Conservation (phyloP, 1,140 invertebrate genomes). For the Dendrolimus kikuchii region DNA sequence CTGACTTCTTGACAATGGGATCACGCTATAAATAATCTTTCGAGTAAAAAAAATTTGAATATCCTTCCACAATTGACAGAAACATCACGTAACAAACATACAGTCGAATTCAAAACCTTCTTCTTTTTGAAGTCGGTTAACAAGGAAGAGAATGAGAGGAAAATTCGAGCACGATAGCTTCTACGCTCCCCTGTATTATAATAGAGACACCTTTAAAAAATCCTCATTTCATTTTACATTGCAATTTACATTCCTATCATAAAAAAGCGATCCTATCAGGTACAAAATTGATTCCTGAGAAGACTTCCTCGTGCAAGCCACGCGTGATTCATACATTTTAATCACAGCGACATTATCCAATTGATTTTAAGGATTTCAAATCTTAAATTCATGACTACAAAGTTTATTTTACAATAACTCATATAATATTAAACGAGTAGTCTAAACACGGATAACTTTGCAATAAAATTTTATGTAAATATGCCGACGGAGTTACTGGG, state of each 20-base stretch:
- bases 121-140: not conserved
- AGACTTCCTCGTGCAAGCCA: slow-evolving; percentile 9
- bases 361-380: slow-evolving; percentile 3
- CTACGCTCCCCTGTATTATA: too few relatives aligned
- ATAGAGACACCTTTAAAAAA: too few relatives aligned
- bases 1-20: too few relatives aligned
- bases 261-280: slow-evolving; percentile 2
- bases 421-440: slow-evolving; percentile 12
- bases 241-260: not conserved
- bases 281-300: slow-evolving; percentile 15
- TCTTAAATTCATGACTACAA: slow-evolving; percentile 3
- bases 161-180: too few relatives aligned
- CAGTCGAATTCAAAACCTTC: too few relatives aligned
- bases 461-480: slow-evolving; percentile 42
- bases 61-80: too few relatives aligned
- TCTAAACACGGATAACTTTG: slow-evolving; percentile 20
- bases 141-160: not conserved
- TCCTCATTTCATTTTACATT: not conserved
- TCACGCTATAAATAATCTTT: too few relatives aligned
- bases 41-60: too few relatives aligned
- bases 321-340: slow-evolving; percentile 13
- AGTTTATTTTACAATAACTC: slow-evolving; percentile 5
- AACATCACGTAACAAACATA: too few relatives aligned
- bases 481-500: slow-evolving; percentile 27
- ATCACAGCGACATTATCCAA: slow-evolving; percentile 5